phyloP scores from a whole-genome alignment of 2,797 vertebrate species.

The Phalloptychus januarius region DNA sequence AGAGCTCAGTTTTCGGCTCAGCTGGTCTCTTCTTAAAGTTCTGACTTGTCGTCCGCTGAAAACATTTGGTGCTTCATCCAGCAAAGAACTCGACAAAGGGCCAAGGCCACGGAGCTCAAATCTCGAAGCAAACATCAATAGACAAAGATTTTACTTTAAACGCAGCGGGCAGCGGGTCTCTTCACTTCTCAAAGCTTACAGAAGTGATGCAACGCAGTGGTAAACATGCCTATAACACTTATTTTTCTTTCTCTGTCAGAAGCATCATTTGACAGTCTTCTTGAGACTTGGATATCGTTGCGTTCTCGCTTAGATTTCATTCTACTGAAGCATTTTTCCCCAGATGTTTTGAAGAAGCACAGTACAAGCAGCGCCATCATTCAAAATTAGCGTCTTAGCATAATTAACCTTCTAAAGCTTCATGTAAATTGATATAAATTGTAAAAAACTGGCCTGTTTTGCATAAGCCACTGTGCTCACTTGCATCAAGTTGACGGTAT shows the following conservation, averaged over 20 bases:
- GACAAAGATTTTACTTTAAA: constrained; percentile 1
- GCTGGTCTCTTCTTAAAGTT: not conserved
- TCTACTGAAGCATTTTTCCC: not conserved
- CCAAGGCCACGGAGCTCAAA: not conserved
- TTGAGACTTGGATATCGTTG: not conserved
- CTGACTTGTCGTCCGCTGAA: not conserved
- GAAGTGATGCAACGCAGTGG: not conserved
- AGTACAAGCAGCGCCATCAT: not conserved
- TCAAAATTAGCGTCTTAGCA: not conserved
- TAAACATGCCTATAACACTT: not conserved
- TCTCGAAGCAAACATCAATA: constrained; percentile 4
- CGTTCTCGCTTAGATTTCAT: not conserved
- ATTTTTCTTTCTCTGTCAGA: not conserved
- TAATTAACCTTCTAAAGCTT: not conserved
- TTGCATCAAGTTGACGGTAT: not conserved
- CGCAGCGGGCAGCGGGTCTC: not conserved
- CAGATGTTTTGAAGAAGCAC: not conserved
- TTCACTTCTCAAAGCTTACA: constrained; percentile 2
- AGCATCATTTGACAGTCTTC: not conserved
- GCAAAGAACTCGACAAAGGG: not conserved
- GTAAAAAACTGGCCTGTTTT: not conserved
- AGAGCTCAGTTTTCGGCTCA: not conserved
- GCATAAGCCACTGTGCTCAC: not conserved
- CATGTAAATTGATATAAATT: not conserved
- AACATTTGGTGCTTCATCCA: not conserved